Conservation (phyloP, 2,113 vertebrate genomes). For the Panthera leo region DNA sequence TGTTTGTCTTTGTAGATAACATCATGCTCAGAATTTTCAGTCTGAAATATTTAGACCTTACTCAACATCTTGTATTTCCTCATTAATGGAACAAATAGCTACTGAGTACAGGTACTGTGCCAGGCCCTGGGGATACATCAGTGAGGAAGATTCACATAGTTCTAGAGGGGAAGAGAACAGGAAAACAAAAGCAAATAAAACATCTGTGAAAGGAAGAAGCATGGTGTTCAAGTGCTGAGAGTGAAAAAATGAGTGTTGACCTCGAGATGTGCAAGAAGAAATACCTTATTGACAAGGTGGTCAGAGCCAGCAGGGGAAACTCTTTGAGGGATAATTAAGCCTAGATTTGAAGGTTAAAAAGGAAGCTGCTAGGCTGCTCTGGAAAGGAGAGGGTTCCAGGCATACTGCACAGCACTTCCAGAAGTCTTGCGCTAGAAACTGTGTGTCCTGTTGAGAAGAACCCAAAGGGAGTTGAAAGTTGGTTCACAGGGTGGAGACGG, state of each 20-base stretch:
- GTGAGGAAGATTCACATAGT: background rate
- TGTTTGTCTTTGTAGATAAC: background rate
- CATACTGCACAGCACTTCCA: background rate
- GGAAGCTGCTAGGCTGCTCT: background rate
- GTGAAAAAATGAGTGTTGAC: background rate
- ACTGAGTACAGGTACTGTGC: background rate
- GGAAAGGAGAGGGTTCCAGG: background rate
- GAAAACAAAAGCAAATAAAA: background rate
- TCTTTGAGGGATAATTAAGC: background rate
- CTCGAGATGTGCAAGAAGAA: background rate
- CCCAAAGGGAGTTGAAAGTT: background rate
- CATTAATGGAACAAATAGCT: background rate
- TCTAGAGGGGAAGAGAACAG: background rate
- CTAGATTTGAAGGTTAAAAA: background rate
- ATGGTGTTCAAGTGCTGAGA: background rate
- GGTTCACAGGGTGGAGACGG: background rate
- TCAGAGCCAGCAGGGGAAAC: fast-evolving
- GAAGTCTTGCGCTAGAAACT: background rate
- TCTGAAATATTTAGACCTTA: background rate
- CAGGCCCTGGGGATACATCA: background rate
- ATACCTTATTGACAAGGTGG: background rate
- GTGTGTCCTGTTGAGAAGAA: background rate
- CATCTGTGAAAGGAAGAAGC: background rate
- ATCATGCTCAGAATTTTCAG: background rate
- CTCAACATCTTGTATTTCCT: background rate